Evolutionary conservation across 1,140 invertebrate species (phyloP).

Genomic region (Phthorimaea operculella): DNA sequence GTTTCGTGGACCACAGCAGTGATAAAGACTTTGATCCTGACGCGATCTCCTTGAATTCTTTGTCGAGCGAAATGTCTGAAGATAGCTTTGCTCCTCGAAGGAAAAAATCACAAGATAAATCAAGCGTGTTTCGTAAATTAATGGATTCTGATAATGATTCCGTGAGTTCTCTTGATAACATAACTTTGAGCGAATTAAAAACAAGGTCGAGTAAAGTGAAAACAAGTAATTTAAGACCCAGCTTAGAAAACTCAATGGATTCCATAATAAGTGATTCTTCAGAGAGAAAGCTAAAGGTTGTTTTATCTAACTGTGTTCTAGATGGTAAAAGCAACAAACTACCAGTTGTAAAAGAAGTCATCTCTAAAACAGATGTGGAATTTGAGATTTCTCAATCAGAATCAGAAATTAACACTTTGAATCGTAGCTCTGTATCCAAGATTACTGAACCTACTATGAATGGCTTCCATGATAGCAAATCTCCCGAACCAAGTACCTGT

Average conservation of each 20-base stretch:
- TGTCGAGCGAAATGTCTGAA: neutral
- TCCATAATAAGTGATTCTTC: neutral
- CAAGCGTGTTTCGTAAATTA: neutral
- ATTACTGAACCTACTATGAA: slow-evolving; percentile 14
- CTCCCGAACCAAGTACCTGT: neutral
- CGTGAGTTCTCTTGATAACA: neutral
- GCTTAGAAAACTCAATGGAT: neutral
- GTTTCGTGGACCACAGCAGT: neutral
- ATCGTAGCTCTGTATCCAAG: neutral
- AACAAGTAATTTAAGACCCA: no score
- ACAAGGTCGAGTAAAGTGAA: no score
- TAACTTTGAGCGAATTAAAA: neutral
- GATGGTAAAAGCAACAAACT: neutral
- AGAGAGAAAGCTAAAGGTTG: neutral
- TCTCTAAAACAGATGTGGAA: neutral
- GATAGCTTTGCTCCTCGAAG: neutral
- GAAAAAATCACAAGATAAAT: neutral
- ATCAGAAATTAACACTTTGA: neutral
- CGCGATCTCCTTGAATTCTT: neutral
- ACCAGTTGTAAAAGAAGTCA: neutral
- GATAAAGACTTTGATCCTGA: neutral
- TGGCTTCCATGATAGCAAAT: slow-evolving; percentile 12
- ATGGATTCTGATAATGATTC: slow-evolving; percentile 1
- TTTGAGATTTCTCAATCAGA: neutral
- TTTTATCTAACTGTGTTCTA: neutral